Base-by-base conservation (phyloP, 2,113 vertebrate genomes). In the Rousettus leschenaultii region DNA sequence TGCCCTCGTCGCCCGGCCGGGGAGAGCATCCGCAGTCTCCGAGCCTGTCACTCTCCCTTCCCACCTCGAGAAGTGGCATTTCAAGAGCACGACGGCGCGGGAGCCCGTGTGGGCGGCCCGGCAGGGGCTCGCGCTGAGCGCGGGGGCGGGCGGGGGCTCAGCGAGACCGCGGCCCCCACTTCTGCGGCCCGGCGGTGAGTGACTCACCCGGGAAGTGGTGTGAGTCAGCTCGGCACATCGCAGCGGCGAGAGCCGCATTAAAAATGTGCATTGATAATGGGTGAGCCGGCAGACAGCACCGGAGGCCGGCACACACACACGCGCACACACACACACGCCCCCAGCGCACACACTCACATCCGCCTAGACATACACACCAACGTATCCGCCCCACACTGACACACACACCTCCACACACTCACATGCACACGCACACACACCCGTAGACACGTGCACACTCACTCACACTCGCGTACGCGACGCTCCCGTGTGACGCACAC, bases 111-210 rank as follows among this genome's bases (percentile, higher is more conserved):
- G 94, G 92, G 96, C 51, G 68, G 18, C 1, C 7, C 2, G 28
- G 85, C 2, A 51, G 11, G 51, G 65, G 84, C 45, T 28, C n/a
- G 1, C 51, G 61, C 86, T 10, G 70, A 33, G 73, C 28, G 21
- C 82, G 2, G 59, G 55, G 45, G 86, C 89, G 78, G 40, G 77
- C 7, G 0, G 86, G 84, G 73, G 84, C 1, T 84, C 33, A 21
- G 65, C n/a, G 7, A 43, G 38, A 0, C 45, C 7, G 0, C 43
- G 0, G 93, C 95, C 91, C 95, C 95, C 80, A 38, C 88, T 63
- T 59, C 96, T 61, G 66, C 40, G 6, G 94, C 82, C 88, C 95
- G 16, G 78, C 74, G 28, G 86, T 63, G 94, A 92, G 88, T 96
- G 95, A 97, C 85, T 97, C 95, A 95, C 86, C 89, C 83, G 0